Evolutionary conservation across 37 sponge, comb jelly and placozoan genomes (phyloP).

Genomic region (Bolinopsis microptera): DNA sequence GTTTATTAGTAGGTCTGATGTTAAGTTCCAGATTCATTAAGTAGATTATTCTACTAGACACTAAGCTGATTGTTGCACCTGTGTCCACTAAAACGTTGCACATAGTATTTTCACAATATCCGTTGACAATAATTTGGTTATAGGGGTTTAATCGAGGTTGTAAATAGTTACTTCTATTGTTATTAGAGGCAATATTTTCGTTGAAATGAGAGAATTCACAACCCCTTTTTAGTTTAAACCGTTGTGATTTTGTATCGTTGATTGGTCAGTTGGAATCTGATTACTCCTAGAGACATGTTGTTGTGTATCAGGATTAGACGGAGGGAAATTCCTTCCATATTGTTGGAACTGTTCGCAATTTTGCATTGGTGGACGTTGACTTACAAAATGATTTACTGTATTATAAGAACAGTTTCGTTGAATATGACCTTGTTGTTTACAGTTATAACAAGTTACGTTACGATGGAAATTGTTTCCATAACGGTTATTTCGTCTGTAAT

Average conservation of each 20-base stretch:
- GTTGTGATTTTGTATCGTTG: too few relatives aligned
- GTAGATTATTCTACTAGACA: background rate
- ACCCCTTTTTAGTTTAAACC: slow-evolving; percentile 17
- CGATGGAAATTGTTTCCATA: background rate
- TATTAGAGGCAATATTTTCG: background rate
- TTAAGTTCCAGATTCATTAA: background rate
- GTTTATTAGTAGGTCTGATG: background rate
- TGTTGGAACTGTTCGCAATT: background rate
- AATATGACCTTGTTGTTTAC: too few relatives aligned
- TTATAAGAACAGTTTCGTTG: too few relatives aligned
- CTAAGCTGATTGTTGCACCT: background rate
- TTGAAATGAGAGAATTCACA: background rate
- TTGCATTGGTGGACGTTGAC: too few relatives aligned
- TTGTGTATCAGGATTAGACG: background rate
- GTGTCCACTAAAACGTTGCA: background rate
- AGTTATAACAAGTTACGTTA: too few relatives aligned
- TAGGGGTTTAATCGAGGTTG: background rate
- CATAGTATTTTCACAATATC: background rate
- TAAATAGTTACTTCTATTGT: background rate
- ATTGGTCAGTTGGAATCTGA: background rate
- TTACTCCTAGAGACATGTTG: background rate
- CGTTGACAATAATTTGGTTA: slow-evolving; percentile 9
- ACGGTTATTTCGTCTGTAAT: background rate
- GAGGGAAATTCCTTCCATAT: too few relatives aligned
- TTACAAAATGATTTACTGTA: too few relatives aligned